Base-by-base conservation (phyloP, 2,888 invertebrate genomes). In the Rotaria macrura region DNA sequence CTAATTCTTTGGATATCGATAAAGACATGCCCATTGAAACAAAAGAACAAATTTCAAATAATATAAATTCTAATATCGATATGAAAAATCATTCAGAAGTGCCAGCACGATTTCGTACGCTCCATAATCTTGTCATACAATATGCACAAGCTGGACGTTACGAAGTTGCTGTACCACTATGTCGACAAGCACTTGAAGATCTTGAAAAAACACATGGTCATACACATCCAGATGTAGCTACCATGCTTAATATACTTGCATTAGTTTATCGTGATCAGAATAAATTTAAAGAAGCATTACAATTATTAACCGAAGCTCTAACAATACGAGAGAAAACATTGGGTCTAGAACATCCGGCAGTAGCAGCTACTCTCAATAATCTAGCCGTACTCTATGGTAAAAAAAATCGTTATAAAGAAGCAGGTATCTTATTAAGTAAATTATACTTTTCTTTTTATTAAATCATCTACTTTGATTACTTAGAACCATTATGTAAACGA, bases 191-290 rank as follows among this genome's bases (percentile, higher is more conserved):
- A 0, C 93, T 99, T 83, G 98, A 99, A 91, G 99, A 99, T 92
- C 93, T 99, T 89, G 98, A 99, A 92, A 97, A 97, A 92, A 98
- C 97, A 0, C 96, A 96, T 87, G 99, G 99, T 0, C 97, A 97
- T 91, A 97, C 98, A 92, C 98, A 99, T 92, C 98, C 98, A 0
- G 98, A 99, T 90, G 98, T 99, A n/a, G 98, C 98, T 83, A 99
- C 98, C 84, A 99, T 99, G 98, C 93, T 99, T 88, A 99, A 99
- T 91, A 96, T 99, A 89, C 93, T 99, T 87, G 99, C 99, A 23
- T 93, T 99, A 85, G 99, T 99, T n/a, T 93, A 93, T 89, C 91
- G 93, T 92, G 97, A 97, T 91, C 97, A 99, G 92, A 99, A 99
- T 91, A 99, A 99, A 92, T 99, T 97, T 92, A 98, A 97, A 91